Evolutionary conservation across 30 jellyfish, hydroid and myxozoan genomes (phyloP), one percentile per base, ranked within the genome.

Genomic region (Cassiopea andromeda): DNA sequence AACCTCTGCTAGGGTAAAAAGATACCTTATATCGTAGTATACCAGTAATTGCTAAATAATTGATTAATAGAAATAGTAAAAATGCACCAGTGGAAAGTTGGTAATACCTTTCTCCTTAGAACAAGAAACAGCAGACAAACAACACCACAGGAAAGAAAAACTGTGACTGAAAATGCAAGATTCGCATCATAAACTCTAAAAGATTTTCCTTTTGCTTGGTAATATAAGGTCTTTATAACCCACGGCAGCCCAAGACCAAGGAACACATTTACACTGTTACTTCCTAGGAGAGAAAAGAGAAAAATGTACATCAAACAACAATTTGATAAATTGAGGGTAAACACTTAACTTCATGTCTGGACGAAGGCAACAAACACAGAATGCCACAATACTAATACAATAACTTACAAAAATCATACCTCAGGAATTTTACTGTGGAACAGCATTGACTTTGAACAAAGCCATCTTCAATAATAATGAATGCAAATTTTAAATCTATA

Each of bases 221-320:
- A 71, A 78, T 94, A 94, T 1, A 90, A 72, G 48, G 97, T 59
- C 46, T 82, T 87, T 77, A 94, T 85, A 49, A 89, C 97, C 98
- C 98, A 94, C 1, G 98, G 98, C 66, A 94, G 60, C 9, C 98
- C 98, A 84, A 94, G 94, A 0, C 98, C 98, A 78, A 94, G 96
- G 61, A 94, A 94, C 27, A 94, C 98, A 58, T 94, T 94, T 46
- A 94, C 98, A 75, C 98, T 94, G 92, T 94, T 94, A 61, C 98
- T 94, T 46, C 98, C 98, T 94, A 74, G 1, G 72, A 78, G 59
- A 64, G 19, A 54, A 3, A 16, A 17, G 38, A 64, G 2, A 17
- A 14, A 4, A 16, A 13, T 9, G 15, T 0, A 64, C 73, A 4
- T 5, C 8, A 64, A 64, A 13, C 81, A 38, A 19, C 48, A 4